Conservation (phyloP, 2,888 invertebrate species). For the Monopis laevigella region DNA sequence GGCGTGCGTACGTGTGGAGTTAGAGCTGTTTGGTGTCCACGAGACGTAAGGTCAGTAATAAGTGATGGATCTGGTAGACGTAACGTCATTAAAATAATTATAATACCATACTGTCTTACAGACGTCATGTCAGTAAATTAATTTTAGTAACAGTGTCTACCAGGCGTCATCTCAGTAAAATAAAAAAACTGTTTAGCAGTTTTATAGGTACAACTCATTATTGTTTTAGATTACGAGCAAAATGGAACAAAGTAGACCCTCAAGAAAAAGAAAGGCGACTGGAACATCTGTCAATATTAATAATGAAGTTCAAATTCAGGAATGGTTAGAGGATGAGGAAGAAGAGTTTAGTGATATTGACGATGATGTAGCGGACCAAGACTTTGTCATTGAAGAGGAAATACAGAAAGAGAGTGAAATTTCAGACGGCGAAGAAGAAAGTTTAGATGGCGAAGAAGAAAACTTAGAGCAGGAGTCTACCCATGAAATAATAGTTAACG, state of each 20-base stretch:
- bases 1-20: slow-evolving; percentile 6
- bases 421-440: slow-evolving; percentile 1
- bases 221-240: no score
- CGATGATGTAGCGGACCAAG: neutral
- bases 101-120: no score
- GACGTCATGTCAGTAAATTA: no score
- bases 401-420: neutral
- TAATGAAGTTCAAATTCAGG: neutral
- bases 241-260: neutral
- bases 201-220: no score
- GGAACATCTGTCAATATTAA: neutral
- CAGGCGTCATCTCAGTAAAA: neutral
- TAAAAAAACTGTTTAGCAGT: neutral
- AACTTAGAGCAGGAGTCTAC: slow-evolving; percentile 11
- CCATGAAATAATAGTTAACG: neutral
- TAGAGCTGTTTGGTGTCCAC: slow-evolving; percentile 1
- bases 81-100: neutral
- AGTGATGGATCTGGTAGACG: slow-evolving; percentile 1
- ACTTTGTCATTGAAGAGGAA: neutral
- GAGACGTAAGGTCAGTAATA: slow-evolving; percentile 8
- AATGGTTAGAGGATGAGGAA: slow-evolving; percentile 5
- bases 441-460: neutral
- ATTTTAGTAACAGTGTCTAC: no score
- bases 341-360: slow-evolving; percentile 3
- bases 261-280: neutral